Evolutionary conservation across 2,797 vertebrate species (phyloP), one percentile per base, ranked within the genome.

Genomic region (Malacoctenus gilli): DNA sequence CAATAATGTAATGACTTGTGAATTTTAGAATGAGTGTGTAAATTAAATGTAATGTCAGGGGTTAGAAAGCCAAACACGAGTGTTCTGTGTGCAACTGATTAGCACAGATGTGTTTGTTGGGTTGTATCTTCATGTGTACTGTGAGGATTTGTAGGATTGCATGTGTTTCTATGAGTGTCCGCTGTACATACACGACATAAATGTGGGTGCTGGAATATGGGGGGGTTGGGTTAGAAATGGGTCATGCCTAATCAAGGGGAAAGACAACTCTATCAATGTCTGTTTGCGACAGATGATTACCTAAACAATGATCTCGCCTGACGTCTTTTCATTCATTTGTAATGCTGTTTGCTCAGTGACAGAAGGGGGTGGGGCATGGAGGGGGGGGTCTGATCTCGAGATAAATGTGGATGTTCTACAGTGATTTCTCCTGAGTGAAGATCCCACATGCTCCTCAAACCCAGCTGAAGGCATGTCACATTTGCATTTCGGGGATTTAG

Each of bases 251-350:
- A 85, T 87, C 72, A 80, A 81, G 77, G 19, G 41, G 53, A 85
- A 75, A 71, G 61, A 82, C 77, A 37, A 82, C 83, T 87, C 82
- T 72, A 86, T 87, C 83, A 82, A 46, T 75, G 79, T 81, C 78
- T 66, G 20, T 63, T 69, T 50, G 32, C 21, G 66, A 84, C 78
- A 80, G 71, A 67, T 77, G 77, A 84, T 68, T 68, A 75, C 54
- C 60, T 42, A 34, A 82, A 72, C 73, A 60, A 77, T 68, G 66
- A 78, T 79, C 62, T 66, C 3, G 18, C 43, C 67, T 32, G 84
- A 81, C 71, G 46, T 68, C 73, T 53, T 16, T 63, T 80, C 73
- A 53, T 81, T 84, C 69, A 80, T 79, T 73, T 56, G 19, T 73
- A 60, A 86, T 75, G 75, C 55, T 55, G 74, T 85, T 76, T 83